A percentile compares a stretch with the other conserved stretches of the same genome.
phyloP scores from a whole-genome alignment of 2,113 vertebrate genomes.

The Cepphus grylle region DNA sequence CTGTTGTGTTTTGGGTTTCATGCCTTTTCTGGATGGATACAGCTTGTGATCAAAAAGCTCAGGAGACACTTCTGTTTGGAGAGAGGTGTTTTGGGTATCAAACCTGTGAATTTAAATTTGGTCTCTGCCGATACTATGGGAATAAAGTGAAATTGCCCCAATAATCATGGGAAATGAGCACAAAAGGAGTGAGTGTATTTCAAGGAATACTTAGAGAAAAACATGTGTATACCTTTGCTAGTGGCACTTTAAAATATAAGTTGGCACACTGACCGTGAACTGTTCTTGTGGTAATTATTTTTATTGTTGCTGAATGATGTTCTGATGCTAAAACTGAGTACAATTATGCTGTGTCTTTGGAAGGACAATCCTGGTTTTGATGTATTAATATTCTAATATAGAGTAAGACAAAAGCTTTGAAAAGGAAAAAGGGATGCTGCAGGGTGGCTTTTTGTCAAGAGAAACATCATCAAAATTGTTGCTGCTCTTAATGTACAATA shows the following conservation, averaged over 20 bases:
- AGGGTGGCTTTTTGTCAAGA: background rate
- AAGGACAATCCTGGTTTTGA: background rate
- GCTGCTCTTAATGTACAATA: background rate
- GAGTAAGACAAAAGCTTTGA: background rate
- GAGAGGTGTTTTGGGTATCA: background rate
- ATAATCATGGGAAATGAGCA: background rate
- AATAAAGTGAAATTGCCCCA: background rate
- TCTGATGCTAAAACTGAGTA: background rate
- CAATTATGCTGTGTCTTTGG: background rate
- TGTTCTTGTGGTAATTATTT: background rate
- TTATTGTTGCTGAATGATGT: background rate
- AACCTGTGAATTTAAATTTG: background rate
- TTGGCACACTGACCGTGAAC: background rate
- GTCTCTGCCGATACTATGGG: background rate
- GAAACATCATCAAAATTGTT: background rate
- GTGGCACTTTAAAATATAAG: background rate
- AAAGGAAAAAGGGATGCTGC: background rate
- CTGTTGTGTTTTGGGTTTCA: background rate
- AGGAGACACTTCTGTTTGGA: background rate
- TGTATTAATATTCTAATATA: background rate
- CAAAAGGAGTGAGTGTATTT: background rate
- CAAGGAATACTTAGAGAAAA: background rate
- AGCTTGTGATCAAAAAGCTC: background rate
- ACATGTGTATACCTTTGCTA: background rate
- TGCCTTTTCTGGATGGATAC: background rate